Evolutionary conservation across 1,140 invertebrate species (phyloP).

Genomic region (Galleria mellonella): DNA sequence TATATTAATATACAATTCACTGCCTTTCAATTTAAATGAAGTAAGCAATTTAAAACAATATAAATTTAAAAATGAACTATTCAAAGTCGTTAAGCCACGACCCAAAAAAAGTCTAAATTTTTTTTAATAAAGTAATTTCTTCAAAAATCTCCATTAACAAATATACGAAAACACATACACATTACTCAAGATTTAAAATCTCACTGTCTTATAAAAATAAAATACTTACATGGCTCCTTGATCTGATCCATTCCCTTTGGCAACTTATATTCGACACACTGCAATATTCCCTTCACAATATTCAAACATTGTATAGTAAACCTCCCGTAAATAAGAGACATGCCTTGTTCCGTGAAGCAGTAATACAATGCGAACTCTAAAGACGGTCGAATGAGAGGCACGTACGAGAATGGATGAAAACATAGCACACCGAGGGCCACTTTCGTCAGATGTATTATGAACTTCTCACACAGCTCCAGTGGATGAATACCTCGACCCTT

Average conservation of each 20-base stretch:
- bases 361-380: constrained; percentile 89
- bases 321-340: constrained; percentile 85
- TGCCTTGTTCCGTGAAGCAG: constrained; percentile 87
- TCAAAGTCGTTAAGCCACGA: too few species aligned
- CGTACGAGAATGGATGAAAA: constrained; percentile 84
- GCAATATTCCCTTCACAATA: constrained; percentile 88
- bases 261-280: constrained; percentile 83
- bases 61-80: too few species aligned
- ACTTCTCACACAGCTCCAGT: constrained; percentile 84
- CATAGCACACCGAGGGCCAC: constrained; percentile 85
- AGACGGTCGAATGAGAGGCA: constrained; percentile 84
- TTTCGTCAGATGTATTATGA: constrained; percentile 87
- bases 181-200: too few species aligned
- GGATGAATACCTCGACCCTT: constrained; percentile 76
- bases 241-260: constrained; percentile 76
- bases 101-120: too few species aligned
- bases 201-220: too few species aligned
- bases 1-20: too few species aligned
- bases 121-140: too few species aligned
- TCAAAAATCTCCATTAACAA: too few species aligned
- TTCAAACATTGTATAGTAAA: constrained; percentile 94
- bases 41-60: too few species aligned
- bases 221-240: constrained; percentile 66
- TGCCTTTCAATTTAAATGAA: too few species aligned
- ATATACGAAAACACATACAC: too few species aligned